A percentile compares a stretch with the other conserved stretches of the same genome.
These are phyloP conservation scores for Anoplopoma fimbria DNA, from an alignment of 2,113 vertebrate genomes.

Conservation along the genomic window DNA sequence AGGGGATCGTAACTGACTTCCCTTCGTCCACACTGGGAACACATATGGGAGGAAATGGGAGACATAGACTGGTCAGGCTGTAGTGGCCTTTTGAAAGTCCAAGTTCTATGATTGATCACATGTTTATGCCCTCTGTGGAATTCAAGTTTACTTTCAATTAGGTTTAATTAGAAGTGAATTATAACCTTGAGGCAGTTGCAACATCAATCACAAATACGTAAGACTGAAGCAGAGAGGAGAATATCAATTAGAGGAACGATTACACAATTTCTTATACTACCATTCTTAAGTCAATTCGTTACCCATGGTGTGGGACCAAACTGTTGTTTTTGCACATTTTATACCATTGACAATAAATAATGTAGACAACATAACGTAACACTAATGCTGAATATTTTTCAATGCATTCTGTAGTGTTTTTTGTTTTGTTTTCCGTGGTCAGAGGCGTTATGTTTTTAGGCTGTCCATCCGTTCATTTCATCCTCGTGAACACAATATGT, in stretches of 20 bases:
- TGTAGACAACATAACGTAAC: no score
- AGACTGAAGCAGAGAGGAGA: background rate
- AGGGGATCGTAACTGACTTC: conserved; percentile 84
- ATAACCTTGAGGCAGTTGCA: background rate
- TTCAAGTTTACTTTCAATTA: background rate
- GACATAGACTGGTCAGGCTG: background rate
- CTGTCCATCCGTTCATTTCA: background rate
- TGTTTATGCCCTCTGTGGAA: background rate
- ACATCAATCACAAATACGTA: background rate
- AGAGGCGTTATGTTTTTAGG: background rate
- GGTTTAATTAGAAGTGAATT: background rate
- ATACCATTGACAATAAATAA: background rate
- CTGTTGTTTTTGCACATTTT: background rate
- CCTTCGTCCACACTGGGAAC: conserved; percentile 84
- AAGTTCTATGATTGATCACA: background rate
- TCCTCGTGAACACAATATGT: no score
- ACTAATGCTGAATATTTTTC: background rate
- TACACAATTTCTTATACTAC: background rate
- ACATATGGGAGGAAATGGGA: conserved; percentile 3
- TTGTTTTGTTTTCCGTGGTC: background rate
- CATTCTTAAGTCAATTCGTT: background rate
- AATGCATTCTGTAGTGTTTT: background rate
- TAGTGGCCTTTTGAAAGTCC: background rate
- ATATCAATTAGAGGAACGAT: background rate
- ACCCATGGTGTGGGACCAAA: background rate